These are phyloP conservation scores for Rotaria socialis DNA, from an alignment of 2,888 invertebrate genomes.

Conservation along the genomic window DNA sequence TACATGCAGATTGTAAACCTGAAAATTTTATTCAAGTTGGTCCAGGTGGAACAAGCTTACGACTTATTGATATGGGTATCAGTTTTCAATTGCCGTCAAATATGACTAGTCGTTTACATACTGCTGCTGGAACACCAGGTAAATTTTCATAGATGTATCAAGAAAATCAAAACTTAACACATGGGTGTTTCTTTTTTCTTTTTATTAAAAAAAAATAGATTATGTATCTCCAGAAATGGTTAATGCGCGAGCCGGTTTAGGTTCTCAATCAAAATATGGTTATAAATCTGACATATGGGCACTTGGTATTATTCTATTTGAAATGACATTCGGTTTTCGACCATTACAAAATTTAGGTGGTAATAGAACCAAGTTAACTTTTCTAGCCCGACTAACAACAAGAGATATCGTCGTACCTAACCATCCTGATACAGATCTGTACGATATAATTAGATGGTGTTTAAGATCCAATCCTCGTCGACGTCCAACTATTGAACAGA, in stretches of 20 bases:
- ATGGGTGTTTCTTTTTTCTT: background rate
- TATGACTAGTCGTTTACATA: background rate
- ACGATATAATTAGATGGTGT: background rate
- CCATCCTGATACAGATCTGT: background rate
- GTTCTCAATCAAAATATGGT: background rate
- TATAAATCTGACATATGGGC: slow-evolving; percentile 26
- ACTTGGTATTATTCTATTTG: background rate
- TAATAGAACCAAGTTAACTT: background rate
- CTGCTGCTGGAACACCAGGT: slow-evolving; percentile 17
- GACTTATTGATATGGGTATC: slow-evolving; percentile 24
- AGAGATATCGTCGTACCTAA: background rate
- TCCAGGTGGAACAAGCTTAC: background rate
- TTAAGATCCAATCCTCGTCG: background rate
- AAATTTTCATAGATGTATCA: background rate
- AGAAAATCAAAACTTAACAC: background rate
- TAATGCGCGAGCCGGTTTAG: background rate
- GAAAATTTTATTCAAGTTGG: slow-evolving; percentile 36
- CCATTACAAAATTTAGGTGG: background rate
- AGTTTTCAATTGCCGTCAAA: slow-evolving; percentile 9
- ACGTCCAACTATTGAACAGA: background rate
- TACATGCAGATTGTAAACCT: slow-evolving; percentile 10
- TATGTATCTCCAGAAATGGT: slow-evolving; percentile 21
- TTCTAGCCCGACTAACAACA: background rate
- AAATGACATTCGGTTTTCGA: slow-evolving; percentile 1
- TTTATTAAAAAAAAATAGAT: background rate